A percentile compares a stretch with the other conserved stretches of the same genome.
Evolutionary conservation across 2,888 invertebrate genomes (phyloP).

Genomic region (Ornithoptera alexandrae): DNA sequence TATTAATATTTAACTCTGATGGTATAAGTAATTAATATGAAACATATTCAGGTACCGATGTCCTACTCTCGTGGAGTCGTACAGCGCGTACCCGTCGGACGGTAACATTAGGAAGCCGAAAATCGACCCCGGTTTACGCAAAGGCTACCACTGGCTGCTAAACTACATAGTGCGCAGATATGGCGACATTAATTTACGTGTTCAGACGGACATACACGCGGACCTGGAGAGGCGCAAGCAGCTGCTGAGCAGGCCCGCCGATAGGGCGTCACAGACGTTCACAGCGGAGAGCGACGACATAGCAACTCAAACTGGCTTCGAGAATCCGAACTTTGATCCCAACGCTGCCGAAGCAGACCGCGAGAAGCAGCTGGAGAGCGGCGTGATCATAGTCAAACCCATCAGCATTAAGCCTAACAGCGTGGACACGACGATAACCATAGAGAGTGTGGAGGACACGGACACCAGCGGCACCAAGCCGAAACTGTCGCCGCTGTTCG

Average conservation of each 20-base stretch:
- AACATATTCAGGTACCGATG: slow-evolving; percentile 81
- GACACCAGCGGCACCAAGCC: slow-evolving; percentile 59
- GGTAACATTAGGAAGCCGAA: slow-evolving; percentile 68
- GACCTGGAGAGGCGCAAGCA: slow-evolving; percentile 74
- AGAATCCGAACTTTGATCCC: slow-evolving; percentile 66
- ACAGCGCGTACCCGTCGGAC: slow-evolving; percentile 73
- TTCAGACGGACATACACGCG: slow-evolving; percentile 82
- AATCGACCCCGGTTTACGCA: slow-evolving; percentile 83
- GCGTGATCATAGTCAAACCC: slow-evolving; percentile 68
- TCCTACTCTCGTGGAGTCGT: slow-evolving; percentile 89
- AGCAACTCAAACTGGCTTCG: slow-evolving; percentile 70
- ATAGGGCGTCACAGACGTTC: slow-evolving; percentile 55
- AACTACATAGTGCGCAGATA: slow-evolving; percentile 84
- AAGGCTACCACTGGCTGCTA: slow-evolving; percentile 86
- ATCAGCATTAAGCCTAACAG: slow-evolving; percentile 51
- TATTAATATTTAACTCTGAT: no score
- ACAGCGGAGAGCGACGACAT: slow-evolving; percentile 61
- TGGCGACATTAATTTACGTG: slow-evolving; percentile 82
- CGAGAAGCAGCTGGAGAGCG: slow-evolving; percentile 45
- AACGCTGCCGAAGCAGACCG: slow-evolving; percentile 42
- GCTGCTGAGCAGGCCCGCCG: slow-evolving; percentile 60
- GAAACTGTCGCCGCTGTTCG: slow-evolving; percentile 70
- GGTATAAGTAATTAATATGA: no score
- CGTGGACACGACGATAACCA: slow-evolving; percentile 65
- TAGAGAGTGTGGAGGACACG: slow-evolving; percentile 58